phyloP scores from a whole-genome alignment of 92 coral and sea anemone species.

The Heliopora coerulea region DNA sequence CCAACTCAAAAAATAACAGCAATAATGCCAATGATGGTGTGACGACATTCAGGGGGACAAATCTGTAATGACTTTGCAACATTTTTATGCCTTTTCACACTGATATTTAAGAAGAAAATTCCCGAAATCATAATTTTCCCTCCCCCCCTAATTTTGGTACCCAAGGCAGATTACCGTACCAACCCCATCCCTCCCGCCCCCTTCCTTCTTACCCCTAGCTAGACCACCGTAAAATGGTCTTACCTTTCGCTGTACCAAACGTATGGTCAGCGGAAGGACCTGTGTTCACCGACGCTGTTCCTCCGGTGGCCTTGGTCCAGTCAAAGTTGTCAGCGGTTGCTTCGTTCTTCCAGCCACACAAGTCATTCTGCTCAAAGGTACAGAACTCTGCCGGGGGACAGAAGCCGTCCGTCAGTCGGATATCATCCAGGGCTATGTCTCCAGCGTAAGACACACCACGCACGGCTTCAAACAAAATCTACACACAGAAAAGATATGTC shows the following conservation, averaged over 20 bases:
- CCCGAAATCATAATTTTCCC: too few relatives aligned
- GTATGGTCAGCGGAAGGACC: slow-evolving; percentile 90
- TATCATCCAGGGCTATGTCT: slow-evolving; percentile 86
- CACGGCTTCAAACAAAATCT: slow-evolving; percentile 87
- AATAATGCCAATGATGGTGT: too few relatives aligned
- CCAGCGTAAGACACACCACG: slow-evolving; percentile 78
- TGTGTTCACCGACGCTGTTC: slow-evolving; percentile 69
- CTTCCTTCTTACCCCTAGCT: too few relatives aligned
- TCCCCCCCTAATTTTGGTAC: too few relatives aligned
- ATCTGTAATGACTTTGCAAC: too few relatives aligned
- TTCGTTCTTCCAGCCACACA: slow-evolving; percentile 88
- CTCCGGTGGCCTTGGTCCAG: slow-evolving; percentile 84
- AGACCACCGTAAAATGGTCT: not conserved
- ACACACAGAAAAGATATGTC: not conserved
- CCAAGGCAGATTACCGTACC: too few relatives aligned
- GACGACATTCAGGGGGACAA: too few relatives aligned
- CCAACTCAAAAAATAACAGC: too few relatives aligned
- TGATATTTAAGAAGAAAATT: too few relatives aligned
- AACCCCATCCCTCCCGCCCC: not conserved
- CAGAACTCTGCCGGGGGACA: slow-evolving; percentile 85
- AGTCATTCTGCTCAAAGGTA: slow-evolving; percentile 64
- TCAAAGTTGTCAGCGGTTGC: slow-evolving; percentile 77
- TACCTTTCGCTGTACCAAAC: slow-evolving; percentile 61
- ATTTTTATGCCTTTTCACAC: too few relatives aligned
- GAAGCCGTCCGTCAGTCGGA: slow-evolving; percentile 55